Conservation (phyloP, 2,888 invertebrate genomes). For the Camponotus fellah region DNA sequence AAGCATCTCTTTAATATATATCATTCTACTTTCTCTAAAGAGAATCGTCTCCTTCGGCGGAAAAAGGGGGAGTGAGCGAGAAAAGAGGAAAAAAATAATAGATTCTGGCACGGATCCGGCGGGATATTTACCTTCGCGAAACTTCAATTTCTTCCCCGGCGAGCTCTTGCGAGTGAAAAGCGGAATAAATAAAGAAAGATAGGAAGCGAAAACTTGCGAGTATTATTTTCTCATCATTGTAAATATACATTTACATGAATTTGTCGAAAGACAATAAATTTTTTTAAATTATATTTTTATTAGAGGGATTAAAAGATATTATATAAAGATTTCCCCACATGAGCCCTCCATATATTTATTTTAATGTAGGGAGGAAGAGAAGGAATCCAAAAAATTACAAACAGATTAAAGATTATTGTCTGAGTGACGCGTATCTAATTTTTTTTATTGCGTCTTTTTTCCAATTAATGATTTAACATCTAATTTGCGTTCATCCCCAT, state of each 20-base stretch:
- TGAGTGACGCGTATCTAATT: conserved; percentile 9
- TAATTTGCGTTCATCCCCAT: conserved; percentile 28
- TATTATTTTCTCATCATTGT: neutral
- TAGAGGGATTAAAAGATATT: neutral
- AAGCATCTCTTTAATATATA: conserved; percentile 77
- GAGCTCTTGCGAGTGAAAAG: conserved; percentile 29
- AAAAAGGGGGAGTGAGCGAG: conserved; percentile 26
- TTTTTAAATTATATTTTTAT: neutral
- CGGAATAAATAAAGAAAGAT: conserved; percentile 34
- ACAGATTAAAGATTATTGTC: neutral
- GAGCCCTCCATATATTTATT: neutral
- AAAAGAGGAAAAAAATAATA: neutral
- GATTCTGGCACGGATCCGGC: conserved; percentile 29
- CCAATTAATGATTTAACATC: conserved; percentile 32
- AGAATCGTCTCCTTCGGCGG: conserved; percentile 49
- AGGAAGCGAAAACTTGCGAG: neutral
- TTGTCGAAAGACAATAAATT: neutral
- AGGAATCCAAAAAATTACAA: neutral
- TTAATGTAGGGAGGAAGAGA: neutral
- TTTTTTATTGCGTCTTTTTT: conserved; percentile 15
- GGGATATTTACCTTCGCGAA: conserved; percentile 41
- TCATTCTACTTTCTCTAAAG: conserved; percentile 62
- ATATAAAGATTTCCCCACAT: neutral
- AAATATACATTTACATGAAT: conserved; percentile 3
- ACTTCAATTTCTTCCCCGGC: conserved; percentile 43